Evolutionary conservation across 2,113 vertebrate genomes (phyloP).

Genomic region (Cavia aperea): DNA sequence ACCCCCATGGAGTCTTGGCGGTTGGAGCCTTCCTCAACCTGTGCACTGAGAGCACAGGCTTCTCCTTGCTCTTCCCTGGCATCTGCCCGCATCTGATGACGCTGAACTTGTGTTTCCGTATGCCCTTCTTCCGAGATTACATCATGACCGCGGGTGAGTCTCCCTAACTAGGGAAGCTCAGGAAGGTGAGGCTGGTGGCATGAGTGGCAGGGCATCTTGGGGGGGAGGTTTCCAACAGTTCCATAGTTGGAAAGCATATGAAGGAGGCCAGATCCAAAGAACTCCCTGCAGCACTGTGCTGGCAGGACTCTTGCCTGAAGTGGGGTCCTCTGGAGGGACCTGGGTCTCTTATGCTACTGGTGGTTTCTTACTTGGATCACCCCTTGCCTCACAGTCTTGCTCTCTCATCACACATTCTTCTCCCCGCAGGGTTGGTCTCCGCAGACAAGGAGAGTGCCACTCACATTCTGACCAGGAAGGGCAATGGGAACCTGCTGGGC

Average conservation of each 20-base stretch:
- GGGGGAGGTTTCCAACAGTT: no score
- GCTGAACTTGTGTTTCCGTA: constrained; percentile 89
- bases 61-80: constrained; percentile 82
- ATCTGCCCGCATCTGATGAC: constrained; percentile 84
- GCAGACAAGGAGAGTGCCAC: constrained; percentile 84
- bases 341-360: not conserved
- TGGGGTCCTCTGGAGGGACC: fast-evolving
- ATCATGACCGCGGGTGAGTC: constrained; percentile 86
- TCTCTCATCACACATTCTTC: not conserved
- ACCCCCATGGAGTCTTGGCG: constrained; percentile 90
- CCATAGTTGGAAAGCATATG: not conserved
- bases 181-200: not conserved
- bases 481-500: constrained; percentile 80
- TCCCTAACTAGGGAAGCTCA: not conserved
- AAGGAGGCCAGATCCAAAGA: not conserved
- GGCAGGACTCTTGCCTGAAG: not conserved
- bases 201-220: not conserved
- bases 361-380: not conserved
- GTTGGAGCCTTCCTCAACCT: constrained; percentile 88
- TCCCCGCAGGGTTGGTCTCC: constrained; percentile 82
- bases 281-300: not conserved
- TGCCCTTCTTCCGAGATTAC: constrained; percentile 91
- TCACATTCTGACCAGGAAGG: constrained; percentile 74
- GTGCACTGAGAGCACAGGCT: constrained; percentile 85
- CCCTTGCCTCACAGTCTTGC: not conserved